A percentile compares a stretch with the other conserved stretches of the same genome.
These are phyloP conservation scores for Lampropteryx suffumata DNA, from an alignment of 2,888 invertebrate species.

Conservation along the genomic window DNA sequence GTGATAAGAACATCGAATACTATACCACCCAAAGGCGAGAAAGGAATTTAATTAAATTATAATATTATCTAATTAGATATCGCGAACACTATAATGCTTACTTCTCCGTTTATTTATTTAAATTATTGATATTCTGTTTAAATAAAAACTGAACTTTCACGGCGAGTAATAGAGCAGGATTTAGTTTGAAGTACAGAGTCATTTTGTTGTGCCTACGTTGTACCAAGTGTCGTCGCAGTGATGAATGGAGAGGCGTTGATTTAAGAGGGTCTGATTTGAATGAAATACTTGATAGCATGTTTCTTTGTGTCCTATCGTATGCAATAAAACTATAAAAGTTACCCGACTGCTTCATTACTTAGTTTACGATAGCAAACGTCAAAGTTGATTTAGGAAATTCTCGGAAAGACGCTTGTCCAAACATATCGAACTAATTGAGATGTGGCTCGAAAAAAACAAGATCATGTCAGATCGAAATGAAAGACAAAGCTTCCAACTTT, in stretches of 20 bases:
- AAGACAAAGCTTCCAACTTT: slow-evolving; percentile 74
- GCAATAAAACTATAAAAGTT: slow-evolving; percentile 68
- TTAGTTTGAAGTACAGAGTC: slow-evolving; percentile 37
- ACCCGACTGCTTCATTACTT: slow-evolving; percentile 34
- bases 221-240: slow-evolving; percentile 63
- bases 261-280: slow-evolving; percentile 69
- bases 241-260: slow-evolving; percentile 72
- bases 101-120: slow-evolving; percentile 60
- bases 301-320: slow-evolving; percentile 53
- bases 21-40: slow-evolving; percentile 74
- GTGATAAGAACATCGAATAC: slow-evolving; percentile 55
- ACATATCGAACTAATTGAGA: slow-evolving; percentile 53
- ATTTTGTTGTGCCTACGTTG: slow-evolving; percentile 45
- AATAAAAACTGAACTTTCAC: slow-evolving; percentile 29
- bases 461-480: slow-evolving; percentile 68
- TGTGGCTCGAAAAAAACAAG: slow-evolving; percentile 68
- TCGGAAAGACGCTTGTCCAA: slow-evolving; percentile 34
- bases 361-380: slow-evolving; percentile 31
- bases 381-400: slow-evolving; percentile 36
- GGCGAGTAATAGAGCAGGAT: slow-evolving; percentile 42
- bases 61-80: slow-evolving; percentile 75
- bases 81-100: slow-evolving; percentile 67
- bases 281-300: slow-evolving; percentile 57
- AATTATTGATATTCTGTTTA: slow-evolving; percentile 35
- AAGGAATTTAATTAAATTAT: slow-evolving; percentile 62